phyloP scores from a whole-genome alignment of 2,113 vertebrate species.

The Mola mola region DNA sequence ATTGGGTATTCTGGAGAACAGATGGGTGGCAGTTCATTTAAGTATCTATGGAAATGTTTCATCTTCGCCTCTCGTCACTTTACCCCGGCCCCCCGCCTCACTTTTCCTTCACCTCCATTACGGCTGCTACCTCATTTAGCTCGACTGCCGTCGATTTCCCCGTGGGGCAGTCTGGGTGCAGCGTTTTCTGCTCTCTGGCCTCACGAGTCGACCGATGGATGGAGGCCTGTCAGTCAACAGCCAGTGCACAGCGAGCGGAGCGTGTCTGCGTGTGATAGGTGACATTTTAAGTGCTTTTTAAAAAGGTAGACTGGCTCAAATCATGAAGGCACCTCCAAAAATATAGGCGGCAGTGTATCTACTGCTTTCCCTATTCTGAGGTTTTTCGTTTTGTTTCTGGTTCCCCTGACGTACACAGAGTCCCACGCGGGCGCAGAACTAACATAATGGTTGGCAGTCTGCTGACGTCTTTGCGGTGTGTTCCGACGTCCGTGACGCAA shows the following conservation, averaged over 20 bases:
- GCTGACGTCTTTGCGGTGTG: too few relatives aligned
- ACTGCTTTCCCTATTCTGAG: too few relatives aligned
- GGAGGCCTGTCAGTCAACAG: conserved; percentile 51
- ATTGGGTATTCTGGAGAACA: conserved; percentile 29
- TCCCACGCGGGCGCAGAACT: too few relatives aligned
- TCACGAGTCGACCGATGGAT: conserved; percentile 29
- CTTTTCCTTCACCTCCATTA: conserved; percentile 1
- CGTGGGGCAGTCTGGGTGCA: conserved; percentile 22
- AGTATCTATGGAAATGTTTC: conserved; percentile 58
- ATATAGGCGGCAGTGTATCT: too few relatives aligned
- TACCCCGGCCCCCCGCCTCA: background rate
- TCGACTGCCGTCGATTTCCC: conserved; percentile 29
- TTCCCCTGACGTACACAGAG: too few relatives aligned
- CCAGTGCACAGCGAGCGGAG: background rate
- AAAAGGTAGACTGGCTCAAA: background rate
- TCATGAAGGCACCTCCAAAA: background rate
- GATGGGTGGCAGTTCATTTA: conserved; percentile 33
- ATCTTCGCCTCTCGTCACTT: conserved; percentile 20
- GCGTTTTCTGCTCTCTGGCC: background rate
- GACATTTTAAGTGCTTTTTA: background rate
- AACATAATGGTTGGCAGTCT: too few relatives aligned
- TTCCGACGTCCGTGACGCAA: too few relatives aligned
- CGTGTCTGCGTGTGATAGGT: background rate
- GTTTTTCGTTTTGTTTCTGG: too few relatives aligned
- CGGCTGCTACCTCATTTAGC: conserved; percentile 21